Percentiles rank a stretch among this genome's conserved stretches.
These are phyloP conservation scores for Armadillidium nasatum DNA, from an alignment of 1,140 invertebrate genomes.

Conservation along the genomic window DNA sequence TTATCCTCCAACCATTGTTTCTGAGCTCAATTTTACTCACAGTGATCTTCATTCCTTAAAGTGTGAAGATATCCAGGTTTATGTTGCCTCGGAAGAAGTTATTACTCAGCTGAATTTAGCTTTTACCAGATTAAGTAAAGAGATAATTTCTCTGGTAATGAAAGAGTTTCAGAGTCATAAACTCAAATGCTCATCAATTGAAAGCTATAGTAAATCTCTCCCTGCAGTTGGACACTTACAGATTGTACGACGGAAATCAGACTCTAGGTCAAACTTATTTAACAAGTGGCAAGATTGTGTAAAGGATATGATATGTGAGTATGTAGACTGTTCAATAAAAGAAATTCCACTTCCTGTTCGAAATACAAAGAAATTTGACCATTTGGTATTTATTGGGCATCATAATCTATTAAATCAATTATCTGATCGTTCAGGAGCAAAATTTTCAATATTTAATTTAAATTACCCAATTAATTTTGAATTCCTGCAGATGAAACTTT, in stretches of 20 bases:
- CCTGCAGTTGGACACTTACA: too few relatives aligned
- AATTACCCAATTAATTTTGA: neutral
- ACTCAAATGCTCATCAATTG: too few relatives aligned
- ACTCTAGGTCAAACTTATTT: too few relatives aligned
- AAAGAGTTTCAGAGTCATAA: neutral
- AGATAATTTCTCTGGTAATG: neutral
- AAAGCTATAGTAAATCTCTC: too few relatives aligned
- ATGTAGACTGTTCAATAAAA: too few relatives aligned
- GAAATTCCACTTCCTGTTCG: too few relatives aligned
- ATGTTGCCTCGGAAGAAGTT: neutral
- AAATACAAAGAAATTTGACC: neutral
- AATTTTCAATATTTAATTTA: neutral
- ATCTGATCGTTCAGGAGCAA: neutral
- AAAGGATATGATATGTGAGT: too few relatives aligned
- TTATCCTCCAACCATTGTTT: neutral
- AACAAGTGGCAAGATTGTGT: too few relatives aligned
- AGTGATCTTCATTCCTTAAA: neutral
- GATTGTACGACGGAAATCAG: too few relatives aligned
- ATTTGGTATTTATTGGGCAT: neutral
- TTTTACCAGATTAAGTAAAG: neutral
- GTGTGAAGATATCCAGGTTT: neutral
- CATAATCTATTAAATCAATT: neutral
- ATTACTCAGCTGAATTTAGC: neutral
- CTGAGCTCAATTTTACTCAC: neutral
- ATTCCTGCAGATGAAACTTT: neutral